Evolutionary conservation across 2,797 vertebrate species (phyloP), one percentile per base, ranked within the genome.

Genomic region (Myotis daubentonii): DNA sequence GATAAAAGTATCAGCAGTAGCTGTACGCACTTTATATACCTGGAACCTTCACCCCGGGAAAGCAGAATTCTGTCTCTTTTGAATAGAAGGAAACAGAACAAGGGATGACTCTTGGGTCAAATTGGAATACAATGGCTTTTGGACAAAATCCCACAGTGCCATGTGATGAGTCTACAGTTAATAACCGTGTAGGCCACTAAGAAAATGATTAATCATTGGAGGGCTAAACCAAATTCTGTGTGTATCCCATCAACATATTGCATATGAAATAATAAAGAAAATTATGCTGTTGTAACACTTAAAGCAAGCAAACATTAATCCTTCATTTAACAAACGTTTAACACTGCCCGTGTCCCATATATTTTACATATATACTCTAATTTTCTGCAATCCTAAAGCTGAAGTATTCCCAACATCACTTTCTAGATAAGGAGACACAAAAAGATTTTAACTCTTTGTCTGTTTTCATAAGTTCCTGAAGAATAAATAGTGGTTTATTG

Each of bases 11-110:
- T 53, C 33, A 68, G 13, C 19, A 20, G 49, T 49, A 74, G 44
- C 38, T 76, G 15, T 30, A 84, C 20, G 20, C 1, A 84, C 19
- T 55, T 85, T 1, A 33, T 33, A n/a, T 3, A 51, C 51, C 68
- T 55, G 22, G 57, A 84, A 55, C 0, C 23, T 51, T 60, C 8
- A 47, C 60, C 44, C 70, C 13, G 65, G 41, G 12, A 80, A 47
- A 92, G 51, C 65, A 68, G 55, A 44, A 0, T 33, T 71, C 65
- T 76, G 16, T 33, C 36, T 87, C 30, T 88, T 85, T 51, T 91
- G 72, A 85, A 90, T 41, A 68, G 92, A 94, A 93, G 62, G 10
- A 82, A 72, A 89, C 16, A n/a, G 8, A 20, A 76, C 33, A 92
- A 90, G 9, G 6, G 66, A 84, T 51, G 53, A n/a, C 15, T 49